Base-by-base conservation (phyloP, 2,797 vertebrate species). In the Setipinna tenuifilis region DNA sequence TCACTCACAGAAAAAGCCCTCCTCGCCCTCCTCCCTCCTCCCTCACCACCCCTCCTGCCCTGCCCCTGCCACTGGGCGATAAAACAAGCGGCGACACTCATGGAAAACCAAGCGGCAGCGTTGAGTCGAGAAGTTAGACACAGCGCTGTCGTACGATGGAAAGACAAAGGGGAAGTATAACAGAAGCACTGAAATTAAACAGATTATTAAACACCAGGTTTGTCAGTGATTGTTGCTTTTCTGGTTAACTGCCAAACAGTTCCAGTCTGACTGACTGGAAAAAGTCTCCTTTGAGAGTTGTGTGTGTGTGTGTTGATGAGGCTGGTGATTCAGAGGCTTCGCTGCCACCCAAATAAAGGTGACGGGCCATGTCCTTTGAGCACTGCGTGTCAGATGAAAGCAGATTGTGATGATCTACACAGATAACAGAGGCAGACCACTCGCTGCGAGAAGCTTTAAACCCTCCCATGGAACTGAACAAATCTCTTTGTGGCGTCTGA, bases 371-470 rank as follows among this genome's bases (percentile, higher is more conserved):
- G 35, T 44, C 35, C 31, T 78, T 44, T 78, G 71, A 41, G 44
- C 16, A 78, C 35, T 19, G 71, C 19, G 35, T 44, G 71, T 78
- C 71, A 78, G 71, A 78, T 78, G 71, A 78, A 78, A 78, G 71
- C 6, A 1, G 17, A 78, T 78, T 78, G 71, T 78, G 71, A 78
- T 78, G 71, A 78, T 78, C 31, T 78, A 19, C 71, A 78, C 1
- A 9, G 71, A 44, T 44, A 31, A 78, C 21, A 78, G 71, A 31
- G 31, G 71, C 71, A 44, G 71, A 3, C 71, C 71, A 78, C 71
- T 78, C 21, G 71, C 71, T 78, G 71, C 6, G 71, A 44, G 35
- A 17, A 78, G 31, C 71, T 78, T 78, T 54, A 44, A 78, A 44
- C 41, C 71, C 71, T 44, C 35, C 71, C 71, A 44, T 78, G 19